Evolutionary conservation across 37 sponge, comb jelly and placozoan genomes (phyloP).

Genomic region (Diacarnus erythraeanus): DNA sequence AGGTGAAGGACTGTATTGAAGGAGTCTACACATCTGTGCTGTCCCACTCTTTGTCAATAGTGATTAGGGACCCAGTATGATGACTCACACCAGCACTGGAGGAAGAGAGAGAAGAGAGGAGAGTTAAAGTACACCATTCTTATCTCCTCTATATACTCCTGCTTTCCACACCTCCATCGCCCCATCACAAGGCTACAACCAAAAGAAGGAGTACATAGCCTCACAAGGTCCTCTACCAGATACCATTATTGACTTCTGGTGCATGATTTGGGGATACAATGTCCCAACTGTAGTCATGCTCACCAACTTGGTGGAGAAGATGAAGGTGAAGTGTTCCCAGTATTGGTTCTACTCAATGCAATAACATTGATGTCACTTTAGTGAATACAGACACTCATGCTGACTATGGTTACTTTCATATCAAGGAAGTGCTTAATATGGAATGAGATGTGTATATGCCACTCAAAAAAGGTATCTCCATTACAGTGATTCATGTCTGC

Average conservation of each 20-base stretch:
- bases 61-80: too few relatives aligned
- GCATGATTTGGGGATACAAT: slow-evolving; percentile 79
- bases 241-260: slow-evolving; percentile 88
- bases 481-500: too few relatives aligned
- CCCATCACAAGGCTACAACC: slow-evolving; percentile 64
- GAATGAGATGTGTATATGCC: too few relatives aligned
- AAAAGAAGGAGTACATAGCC: slow-evolving; percentile 84
- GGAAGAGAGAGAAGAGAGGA: too few relatives aligned
- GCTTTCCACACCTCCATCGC: not conserved
- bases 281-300: slow-evolving; percentile 75
- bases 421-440: slow-evolving; percentile 46
- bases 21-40: too few relatives aligned
- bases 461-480: too few relatives aligned
- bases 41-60: too few relatives aligned
- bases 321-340: slow-evolving; percentile 75
- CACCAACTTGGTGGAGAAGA: slow-evolving; percentile 70
- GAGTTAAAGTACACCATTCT: too few relatives aligned
- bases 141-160: too few relatives aligned
- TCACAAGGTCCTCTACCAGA: slow-evolving; percentile 84
- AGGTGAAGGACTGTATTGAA: too few relatives aligned
- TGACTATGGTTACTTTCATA: slow-evolving; percentile 43
- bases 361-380: slow-evolving; percentile 49
- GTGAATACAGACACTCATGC: slow-evolving; percentile 36
- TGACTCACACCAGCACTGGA: too few relatives aligned
- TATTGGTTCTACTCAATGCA: slow-evolving; percentile 54